A percentile compares a stretch with the other conserved stretches of the same genome.
Conservation (phyloP, 2,888 invertebrate genomes). For the Cylindroiulus punctatus region DNA sequence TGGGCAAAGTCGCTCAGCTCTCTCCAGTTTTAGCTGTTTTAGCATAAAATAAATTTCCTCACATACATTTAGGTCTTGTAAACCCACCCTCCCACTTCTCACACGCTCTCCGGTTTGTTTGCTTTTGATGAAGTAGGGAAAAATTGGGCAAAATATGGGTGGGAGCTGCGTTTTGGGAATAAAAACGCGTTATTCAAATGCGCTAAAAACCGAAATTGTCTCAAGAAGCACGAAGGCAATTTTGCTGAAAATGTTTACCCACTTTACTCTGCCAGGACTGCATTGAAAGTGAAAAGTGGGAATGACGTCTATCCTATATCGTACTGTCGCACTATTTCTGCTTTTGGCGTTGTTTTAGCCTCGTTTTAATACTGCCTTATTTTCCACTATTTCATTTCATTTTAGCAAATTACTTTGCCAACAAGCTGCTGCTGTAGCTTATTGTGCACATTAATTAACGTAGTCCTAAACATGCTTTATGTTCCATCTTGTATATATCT, state of each 20-base stretch:
- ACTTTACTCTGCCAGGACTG: slow-evolving; percentile 5
- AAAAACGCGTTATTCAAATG: slow-evolving; percentile 34
- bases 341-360: too few species aligned
- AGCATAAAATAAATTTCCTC: neutral
- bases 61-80: neutral
- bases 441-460: too few species aligned
- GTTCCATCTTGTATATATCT: too few species aligned
- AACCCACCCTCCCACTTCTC: neutral
- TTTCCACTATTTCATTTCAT: too few species aligned
- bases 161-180: slow-evolving; percentile 2
- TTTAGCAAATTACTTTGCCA: too few species aligned
- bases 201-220: slow-evolving; percentile 30
- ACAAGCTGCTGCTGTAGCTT: too few species aligned
- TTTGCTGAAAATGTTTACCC: slow-evolving; percentile 21
- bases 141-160: neutral
- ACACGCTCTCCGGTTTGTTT: neutral
- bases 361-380: too few species aligned
- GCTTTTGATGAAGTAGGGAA: slow-evolving; percentile 9
- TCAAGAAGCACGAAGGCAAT: slow-evolving; percentile 25
- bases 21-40: slow-evolving; percentile 4
- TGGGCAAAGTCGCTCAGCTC: neutral
- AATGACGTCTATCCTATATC: too few species aligned
- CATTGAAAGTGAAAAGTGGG: neutral
- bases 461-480: too few species aligned
- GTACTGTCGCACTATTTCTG: too few species aligned